phyloP scores from a whole-genome alignment of 2,888 invertebrate genomes.

The Meta bourneti region DNA sequence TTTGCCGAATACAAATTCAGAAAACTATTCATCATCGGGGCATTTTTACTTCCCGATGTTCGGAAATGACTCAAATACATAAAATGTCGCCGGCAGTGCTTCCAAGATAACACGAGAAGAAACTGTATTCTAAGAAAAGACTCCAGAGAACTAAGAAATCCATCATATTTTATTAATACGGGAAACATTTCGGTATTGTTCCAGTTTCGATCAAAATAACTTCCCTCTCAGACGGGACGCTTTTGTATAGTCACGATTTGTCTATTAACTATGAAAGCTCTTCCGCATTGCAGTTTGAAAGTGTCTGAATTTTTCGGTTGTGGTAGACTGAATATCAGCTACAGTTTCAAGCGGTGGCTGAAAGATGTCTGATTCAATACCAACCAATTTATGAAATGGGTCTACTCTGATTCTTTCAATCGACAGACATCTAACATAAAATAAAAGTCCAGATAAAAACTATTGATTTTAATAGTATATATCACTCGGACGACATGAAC shows the following conservation, averaged over 20 bases:
- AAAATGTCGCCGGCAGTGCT: conserved; percentile 60
- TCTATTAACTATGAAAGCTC: background rate
- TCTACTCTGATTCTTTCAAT: too few relatives aligned
- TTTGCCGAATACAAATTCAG: conserved; percentile 64
- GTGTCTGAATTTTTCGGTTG: background rate
- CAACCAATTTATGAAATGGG: too few relatives aligned
- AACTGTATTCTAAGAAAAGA: conserved; percentile 19
- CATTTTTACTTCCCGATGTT: conserved; percentile 32
- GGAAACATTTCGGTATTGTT: conserved; percentile 20
- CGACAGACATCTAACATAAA: too few relatives aligned
- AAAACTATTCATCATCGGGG: conserved; percentile 50
- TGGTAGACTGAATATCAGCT: background rate
- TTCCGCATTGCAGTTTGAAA: background rate
- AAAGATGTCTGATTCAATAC: too few relatives aligned
- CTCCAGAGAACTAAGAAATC: conserved; percentile 13
- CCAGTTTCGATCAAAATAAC: conserved; percentile 4
- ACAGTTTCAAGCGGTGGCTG: too few relatives aligned
- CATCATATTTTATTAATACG: conserved; percentile 59
- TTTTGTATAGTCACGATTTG: background rate
- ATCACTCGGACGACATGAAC: too few relatives aligned
- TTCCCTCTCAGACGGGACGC: background rate
- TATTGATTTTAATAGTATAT: too few relatives aligned
- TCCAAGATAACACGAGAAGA: conserved; percentile 27
- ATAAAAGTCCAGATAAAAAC: too few relatives aligned
- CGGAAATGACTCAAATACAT: conserved; percentile 51